These are phyloP conservation scores for Coluber constrictor DNA, from an alignment of 2,797 vertebrate species.

Conservation along the genomic window DNA sequence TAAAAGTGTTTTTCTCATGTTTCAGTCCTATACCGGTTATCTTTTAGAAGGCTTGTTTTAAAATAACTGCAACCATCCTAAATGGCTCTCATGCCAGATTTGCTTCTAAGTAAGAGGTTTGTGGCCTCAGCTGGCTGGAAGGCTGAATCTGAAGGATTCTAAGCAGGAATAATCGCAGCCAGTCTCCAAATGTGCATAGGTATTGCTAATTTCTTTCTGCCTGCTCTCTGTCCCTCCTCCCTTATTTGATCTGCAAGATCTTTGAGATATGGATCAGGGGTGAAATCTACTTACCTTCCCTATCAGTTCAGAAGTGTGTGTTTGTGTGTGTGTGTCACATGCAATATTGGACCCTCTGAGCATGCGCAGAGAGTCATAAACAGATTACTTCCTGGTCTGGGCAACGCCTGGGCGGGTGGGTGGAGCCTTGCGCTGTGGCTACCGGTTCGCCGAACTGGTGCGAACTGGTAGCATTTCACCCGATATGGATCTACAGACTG, in stretches of 20 bases:
- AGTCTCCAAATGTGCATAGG: not conserved
- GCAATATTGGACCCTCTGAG: too few species aligned
- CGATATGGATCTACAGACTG: not conserved
- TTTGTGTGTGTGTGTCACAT: too few species aligned
- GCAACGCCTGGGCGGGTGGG: too few species aligned
- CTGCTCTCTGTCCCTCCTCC: not conserved
- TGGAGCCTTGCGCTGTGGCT: too few species aligned
- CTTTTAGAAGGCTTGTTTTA: not conserved
- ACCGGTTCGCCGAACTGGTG: too few species aligned
- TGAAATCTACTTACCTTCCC: too few species aligned
- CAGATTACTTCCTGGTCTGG: too few species aligned
- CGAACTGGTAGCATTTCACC: too few species aligned
- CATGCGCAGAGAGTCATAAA: too few species aligned
- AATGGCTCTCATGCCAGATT: not conserved
- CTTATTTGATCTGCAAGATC: not conserved
- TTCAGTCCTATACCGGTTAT: not conserved
- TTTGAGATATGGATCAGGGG: too few species aligned
- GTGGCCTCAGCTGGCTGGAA: not conserved
- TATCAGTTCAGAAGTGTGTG: too few species aligned
- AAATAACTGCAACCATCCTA: not conserved
- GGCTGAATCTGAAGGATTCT: not conserved
- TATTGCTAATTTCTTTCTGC: not conserved
- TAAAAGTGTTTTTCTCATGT: not conserved
- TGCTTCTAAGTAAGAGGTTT: not conserved
- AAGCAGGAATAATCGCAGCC: not conserved